Percentiles rank a stretch among this genome's conserved stretches.
Conservation (phyloP, 2,113 vertebrate genomes). For the Seriola quinqueradiata region DNA sequence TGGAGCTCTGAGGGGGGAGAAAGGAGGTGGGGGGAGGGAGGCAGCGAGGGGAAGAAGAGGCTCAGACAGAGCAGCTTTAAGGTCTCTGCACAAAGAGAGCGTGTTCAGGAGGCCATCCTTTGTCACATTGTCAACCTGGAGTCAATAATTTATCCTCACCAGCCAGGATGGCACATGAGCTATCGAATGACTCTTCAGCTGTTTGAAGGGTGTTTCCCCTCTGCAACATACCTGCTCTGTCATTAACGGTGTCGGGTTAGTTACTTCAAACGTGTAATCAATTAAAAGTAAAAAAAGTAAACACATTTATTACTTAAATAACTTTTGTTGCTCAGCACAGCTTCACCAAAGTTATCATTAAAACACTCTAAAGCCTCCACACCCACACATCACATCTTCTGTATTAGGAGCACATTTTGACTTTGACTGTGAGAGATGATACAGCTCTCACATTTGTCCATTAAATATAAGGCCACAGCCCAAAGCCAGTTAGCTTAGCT, state of each 20-base stretch:
- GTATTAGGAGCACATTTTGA: background rate
- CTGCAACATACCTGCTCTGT: background rate
- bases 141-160: slow-evolving; percentile 73
- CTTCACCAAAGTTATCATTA: no score
- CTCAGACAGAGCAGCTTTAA: slow-evolving; percentile 58
- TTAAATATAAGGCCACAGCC: no score
- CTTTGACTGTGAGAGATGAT: no score
- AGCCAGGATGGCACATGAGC: background rate
- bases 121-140: slow-evolving; percentile 60
- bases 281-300: background rate
- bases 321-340: no score
- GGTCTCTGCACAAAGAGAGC: slow-evolving; percentile 58
- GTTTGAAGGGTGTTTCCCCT: background rate
- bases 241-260: no score
- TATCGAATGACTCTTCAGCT: slow-evolving; percentile 36
- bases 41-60: slow-evolving; percentile 46
- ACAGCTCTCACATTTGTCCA: no score
- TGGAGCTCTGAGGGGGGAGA: slow-evolving; percentile 23
- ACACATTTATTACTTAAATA: background rate
- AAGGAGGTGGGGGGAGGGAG: background rate
- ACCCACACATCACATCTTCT: background rate
- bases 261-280: background rate
- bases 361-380: no score
- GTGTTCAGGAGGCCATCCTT: slow-evolving; percentile 50
- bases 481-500: no score